Percentiles rank a stretch among this genome's conserved stretches.
Evolutionary conservation across 2,113 vertebrate species (phyloP).

Genomic region (Sitta europaea): DNA sequence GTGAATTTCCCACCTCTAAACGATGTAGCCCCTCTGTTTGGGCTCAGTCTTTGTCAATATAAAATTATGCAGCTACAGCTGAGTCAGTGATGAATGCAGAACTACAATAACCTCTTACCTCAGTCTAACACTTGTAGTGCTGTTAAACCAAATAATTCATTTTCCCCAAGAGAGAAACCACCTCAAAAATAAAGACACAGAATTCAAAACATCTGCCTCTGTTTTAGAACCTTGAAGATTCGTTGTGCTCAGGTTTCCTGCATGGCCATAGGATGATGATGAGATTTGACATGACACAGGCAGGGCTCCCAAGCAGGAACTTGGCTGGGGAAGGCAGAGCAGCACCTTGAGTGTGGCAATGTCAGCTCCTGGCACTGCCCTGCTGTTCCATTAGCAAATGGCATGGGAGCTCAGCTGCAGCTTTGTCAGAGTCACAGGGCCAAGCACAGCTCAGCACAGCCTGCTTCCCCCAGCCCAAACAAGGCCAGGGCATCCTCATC

Average conservation of each 20-base stretch:
- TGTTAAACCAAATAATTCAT: neutral
- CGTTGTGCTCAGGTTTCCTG: neutral
- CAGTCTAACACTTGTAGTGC: neutral
- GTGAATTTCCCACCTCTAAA: neutral
- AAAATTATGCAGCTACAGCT: neutral
- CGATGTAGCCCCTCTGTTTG: neutral
- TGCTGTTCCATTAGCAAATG: neutral
- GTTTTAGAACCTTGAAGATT: neutral
- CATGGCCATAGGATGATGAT: neutral
- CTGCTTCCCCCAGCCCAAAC: neutral
- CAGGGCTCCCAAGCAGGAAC: neutral
- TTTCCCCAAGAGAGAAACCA: neutral
- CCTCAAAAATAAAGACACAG: neutral
- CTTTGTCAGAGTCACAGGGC: rapidly evolving
- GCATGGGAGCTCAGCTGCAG: neutral
- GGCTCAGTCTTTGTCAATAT: neutral
- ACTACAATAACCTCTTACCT: neutral
- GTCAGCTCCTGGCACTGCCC: neutral
- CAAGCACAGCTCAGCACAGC: neutral
- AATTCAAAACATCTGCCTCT: neutral
- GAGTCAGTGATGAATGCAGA: neutral
- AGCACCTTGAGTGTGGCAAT: neutral
- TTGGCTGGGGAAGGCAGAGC: neutral
- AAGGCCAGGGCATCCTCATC: neutral
- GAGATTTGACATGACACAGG: neutral